phyloP scores from a whole-genome alignment of 1,140 invertebrate species.

The Caligus rogercresseyi region DNA sequence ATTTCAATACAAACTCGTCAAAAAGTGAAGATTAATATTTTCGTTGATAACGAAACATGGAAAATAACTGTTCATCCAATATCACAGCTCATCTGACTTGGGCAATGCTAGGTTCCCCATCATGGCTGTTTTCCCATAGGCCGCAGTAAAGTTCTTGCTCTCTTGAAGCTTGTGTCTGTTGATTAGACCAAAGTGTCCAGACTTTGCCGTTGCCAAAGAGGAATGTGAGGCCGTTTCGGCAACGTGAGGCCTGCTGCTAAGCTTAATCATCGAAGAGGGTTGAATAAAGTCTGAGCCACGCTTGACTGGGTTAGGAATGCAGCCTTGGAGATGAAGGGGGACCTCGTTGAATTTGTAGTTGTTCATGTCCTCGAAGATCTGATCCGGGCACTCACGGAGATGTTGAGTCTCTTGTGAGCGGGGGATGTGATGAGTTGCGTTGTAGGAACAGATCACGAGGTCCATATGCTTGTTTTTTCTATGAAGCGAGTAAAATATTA shows the following conservation, averaged over 20 bases:
- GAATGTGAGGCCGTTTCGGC: not conserved
- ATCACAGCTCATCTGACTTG: too few relatives aligned
- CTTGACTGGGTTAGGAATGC: not conserved
- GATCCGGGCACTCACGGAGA: not conserved
- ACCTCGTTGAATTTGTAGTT: not conserved
- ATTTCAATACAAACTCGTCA: too few relatives aligned
- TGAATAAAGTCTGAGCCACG: not conserved
- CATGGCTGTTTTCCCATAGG: not conserved
- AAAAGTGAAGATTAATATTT: too few relatives aligned
- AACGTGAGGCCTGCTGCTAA: not conserved
- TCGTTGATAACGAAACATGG: too few relatives aligned
- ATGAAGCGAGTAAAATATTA: not conserved
- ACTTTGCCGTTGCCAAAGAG: not conserved
- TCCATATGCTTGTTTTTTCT: not conserved
- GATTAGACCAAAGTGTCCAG: not conserved
- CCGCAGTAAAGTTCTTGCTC: not conserved
- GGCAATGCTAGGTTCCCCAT: too few relatives aligned
- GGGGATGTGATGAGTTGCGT: slow-evolving; percentile 10
- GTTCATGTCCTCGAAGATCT: not conserved
- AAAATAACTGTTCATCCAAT: too few relatives aligned
- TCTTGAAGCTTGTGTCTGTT: not conserved
- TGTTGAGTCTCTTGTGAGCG: not conserved
- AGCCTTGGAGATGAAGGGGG: not conserved
- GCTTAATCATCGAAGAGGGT: too few relatives aligned
- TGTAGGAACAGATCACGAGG: not conserved